These are phyloP conservation scores for Tupaia tana DNA, from an alignment of 2,113 vertebrate genomes.

Conservation along the genomic window DNA sequence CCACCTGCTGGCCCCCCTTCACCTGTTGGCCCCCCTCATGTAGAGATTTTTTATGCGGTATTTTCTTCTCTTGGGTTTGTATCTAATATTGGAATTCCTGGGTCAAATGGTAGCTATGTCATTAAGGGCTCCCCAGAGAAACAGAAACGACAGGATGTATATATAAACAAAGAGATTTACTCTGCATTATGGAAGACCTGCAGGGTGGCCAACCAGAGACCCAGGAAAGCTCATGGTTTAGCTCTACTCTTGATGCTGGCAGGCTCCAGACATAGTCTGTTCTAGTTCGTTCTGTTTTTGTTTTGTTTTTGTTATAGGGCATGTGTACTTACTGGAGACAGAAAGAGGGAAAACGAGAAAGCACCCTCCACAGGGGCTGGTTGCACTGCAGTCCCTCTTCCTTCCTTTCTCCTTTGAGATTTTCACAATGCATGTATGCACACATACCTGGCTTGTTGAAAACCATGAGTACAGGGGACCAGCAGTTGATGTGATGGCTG, in stretches of 20 bases:
- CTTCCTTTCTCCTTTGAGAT: too few relatives aligned
- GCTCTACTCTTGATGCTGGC: background rate
- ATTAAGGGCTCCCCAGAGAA: background rate
- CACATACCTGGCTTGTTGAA: too few relatives aligned
- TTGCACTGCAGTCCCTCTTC: too few relatives aligned
- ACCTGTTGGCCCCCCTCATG: too few relatives aligned
- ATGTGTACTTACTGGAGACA: too few relatives aligned
- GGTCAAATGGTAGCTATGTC: background rate
- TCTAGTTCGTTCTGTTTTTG: background rate
- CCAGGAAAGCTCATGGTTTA: background rate
- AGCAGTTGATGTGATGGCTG: too few relatives aligned
- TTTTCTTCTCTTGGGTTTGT: background rate
- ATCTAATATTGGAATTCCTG: background rate
- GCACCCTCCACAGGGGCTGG: too few relatives aligned
- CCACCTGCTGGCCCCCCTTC: too few relatives aligned
- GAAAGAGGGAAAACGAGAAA: too few relatives aligned
- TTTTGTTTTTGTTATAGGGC: background rate
- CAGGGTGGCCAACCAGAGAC: too few relatives aligned
- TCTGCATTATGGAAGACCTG: background rate
- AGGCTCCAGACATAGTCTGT: background rate
- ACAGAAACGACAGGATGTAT: background rate
- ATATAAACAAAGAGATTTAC: background rate
- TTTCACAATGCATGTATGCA: too few relatives aligned
- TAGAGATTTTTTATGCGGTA: background rate
- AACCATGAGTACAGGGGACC: too few relatives aligned